Conservation (phyloP, 2,797 vertebrate species). For the Pseudomugil gertrudae region DNA sequence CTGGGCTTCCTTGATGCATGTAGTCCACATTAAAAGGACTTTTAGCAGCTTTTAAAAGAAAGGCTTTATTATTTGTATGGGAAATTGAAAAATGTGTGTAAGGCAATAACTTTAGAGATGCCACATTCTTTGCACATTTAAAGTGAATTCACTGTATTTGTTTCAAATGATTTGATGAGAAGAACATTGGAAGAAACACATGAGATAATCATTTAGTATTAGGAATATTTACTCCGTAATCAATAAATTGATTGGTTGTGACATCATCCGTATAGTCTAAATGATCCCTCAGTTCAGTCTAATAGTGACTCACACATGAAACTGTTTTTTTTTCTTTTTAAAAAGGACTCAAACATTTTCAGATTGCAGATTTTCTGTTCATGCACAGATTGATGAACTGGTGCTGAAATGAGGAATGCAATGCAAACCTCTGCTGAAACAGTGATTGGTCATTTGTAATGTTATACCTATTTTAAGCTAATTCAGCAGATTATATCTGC, state of each 20-base stretch:
- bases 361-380: neutral
- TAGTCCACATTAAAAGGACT: neutral
- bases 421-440: no score
- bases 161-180: neutral
- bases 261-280: neutral
- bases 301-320: neutral
- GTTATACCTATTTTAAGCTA: neutral
- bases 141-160: neutral
- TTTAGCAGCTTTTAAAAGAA: neutral
- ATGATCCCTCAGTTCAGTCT: neutral
- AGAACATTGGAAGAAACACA: neutral
- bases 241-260: neutral
- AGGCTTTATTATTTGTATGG: neutral
- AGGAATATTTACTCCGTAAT: neutral
- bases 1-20: slow-evolving; percentile 9
- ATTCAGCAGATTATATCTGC: neutral
- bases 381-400: no score
- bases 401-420: no score
- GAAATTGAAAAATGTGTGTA: no score
- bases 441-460: no score
- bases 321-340: neutral
- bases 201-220: neutral
- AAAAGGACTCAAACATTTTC: neutral
- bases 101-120: no score
- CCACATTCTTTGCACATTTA: no score